A percentile compares a stretch with the other conserved stretches of the same genome.
Evolutionary conservation across 2,888 invertebrate genomes (phyloP).

Genomic region (Saturnia pavonia): DNA sequence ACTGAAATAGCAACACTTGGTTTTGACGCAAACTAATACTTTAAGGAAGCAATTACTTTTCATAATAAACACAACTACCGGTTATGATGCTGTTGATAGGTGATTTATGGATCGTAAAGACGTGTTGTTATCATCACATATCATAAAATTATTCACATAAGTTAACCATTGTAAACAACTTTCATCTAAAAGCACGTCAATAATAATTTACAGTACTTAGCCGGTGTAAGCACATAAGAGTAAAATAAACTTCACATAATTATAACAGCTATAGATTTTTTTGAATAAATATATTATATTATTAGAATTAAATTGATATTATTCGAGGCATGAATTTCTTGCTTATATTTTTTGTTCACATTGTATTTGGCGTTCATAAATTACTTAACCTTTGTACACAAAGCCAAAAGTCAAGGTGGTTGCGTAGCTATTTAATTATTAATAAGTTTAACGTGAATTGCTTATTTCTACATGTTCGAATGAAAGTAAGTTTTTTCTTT

Average conservation of each 20-base stretch:
- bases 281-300: neutral
- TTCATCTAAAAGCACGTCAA: neutral
- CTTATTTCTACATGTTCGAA: neutral
- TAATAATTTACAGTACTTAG: neutral
- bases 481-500: neutral
- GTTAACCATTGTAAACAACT: conserved; percentile 10
- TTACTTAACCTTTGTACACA: neutral
- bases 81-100: conserved; percentile 19
- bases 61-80: conserved; percentile 19
- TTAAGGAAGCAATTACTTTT: conserved; percentile 21
- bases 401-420: neutral
- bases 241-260: neutral
- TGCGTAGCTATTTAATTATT: conserved; percentile 5
- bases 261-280: neutral
- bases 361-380: neutral
- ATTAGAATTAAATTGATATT: neutral
- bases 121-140: conserved; percentile 39
- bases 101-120: conserved; percentile 44
- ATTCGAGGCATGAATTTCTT: neutral
- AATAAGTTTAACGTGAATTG: conserved; percentile 8
- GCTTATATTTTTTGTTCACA: neutral
- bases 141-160: conserved; percentile 36
- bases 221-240: neutral
- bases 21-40: conserved; percentile 20
- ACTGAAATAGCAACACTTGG: neutral